A percentile compares a stretch with the other conserved stretches of the same genome.
These are phyloP conservation scores for Andrena bicolor DNA, from an alignment of 2,888 invertebrate genomes.

Conservation along the genomic window DNA sequence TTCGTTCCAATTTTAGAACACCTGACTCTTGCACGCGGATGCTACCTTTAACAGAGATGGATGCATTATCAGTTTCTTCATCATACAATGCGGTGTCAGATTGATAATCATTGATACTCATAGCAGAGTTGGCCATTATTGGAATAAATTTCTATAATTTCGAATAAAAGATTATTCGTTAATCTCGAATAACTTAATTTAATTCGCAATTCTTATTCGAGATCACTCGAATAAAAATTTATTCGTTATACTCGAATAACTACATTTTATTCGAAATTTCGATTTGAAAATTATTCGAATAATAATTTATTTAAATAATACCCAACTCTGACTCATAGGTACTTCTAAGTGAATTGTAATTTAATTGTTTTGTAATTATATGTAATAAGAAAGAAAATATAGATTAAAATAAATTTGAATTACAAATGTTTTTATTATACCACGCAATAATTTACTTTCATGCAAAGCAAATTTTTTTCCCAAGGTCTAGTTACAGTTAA, in stretches of 20 bases:
- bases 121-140: not conserved
- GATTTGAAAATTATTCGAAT: too few relatives aligned
- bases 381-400: constrained; percentile 25
- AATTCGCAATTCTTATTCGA: too few relatives aligned
- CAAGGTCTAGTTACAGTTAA: too few relatives aligned
- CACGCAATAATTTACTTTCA: not conserved
- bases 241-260: too few relatives aligned
- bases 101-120: constrained; percentile 37
- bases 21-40: constrained; percentile 58
- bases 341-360: constrained; percentile 39
- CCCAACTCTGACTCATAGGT: too few relatives aligned
- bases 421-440: not conserved
- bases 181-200: too few relatives aligned
- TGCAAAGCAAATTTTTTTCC: not conserved
- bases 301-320: too few relatives aligned
- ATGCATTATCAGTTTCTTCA: constrained; percentile 44
- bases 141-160: too few relatives aligned
- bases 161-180: too few relatives aligned
- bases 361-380: constrained; percentile 40
- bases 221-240: too few relatives aligned
- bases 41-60: constrained; percentile 51
- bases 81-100: constrained; percentile 43
- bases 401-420: constrained; percentile 9
- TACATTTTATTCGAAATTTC: too few relatives aligned
- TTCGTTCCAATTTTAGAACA: constrained; percentile 40